phyloP scores from a whole-genome alignment of 2,888 invertebrate species.

The Allolobophora icterica region DNA sequence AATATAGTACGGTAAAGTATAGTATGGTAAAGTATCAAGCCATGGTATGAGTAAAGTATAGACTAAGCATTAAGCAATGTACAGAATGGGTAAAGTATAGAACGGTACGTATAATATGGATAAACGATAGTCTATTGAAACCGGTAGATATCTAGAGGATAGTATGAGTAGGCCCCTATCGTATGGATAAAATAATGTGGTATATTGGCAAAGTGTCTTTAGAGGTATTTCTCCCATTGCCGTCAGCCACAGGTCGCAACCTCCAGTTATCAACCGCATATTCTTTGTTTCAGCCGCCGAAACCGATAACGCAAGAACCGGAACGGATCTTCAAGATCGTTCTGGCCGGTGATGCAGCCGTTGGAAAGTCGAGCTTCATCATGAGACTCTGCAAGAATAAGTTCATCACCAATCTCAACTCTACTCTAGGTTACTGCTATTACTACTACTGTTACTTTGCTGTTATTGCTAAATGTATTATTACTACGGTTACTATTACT shows the following conservation, averaged over 20 bases:
- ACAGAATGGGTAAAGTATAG: too few relatives aligned
- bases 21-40: background rate
- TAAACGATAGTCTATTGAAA: too few relatives aligned
- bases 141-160: too few relatives aligned
- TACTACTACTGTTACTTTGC: background rate
- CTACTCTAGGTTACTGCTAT: conserved; percentile 69
- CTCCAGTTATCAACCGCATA: background rate
- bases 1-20: too few relatives aligned
- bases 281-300: background rate
- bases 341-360: conserved; percentile 72
- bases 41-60: background rate
- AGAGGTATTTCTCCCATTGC: background rate
- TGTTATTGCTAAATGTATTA: background rate
- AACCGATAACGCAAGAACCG: conserved; percentile 56
- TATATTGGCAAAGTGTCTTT: background rate
- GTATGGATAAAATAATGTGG: background rate
- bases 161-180: background rate
- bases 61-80: too few relatives aligned
- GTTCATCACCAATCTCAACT: conserved; percentile 69
- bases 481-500: background rate
- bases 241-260: background rate
- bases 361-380: conserved; percentile 73
- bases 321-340: conserved; percentile 72
- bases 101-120: too few relatives aligned
- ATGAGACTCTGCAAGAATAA: conserved; percentile 70